Conservation (phyloP, 2,888 invertebrate genomes). For the Eumacrocentrus americanus region DNA sequence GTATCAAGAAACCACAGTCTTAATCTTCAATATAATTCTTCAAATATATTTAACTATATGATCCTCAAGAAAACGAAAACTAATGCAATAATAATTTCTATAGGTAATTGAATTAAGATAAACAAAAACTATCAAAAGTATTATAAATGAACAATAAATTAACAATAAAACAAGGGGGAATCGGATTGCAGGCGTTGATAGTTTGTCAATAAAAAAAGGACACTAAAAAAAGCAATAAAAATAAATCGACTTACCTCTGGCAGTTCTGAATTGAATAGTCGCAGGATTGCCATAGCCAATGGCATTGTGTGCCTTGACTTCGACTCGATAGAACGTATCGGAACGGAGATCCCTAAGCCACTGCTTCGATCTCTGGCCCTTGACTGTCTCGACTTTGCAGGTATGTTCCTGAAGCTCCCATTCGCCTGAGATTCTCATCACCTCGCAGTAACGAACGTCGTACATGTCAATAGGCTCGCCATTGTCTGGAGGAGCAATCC, state of each 20-base stretch:
- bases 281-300: conserved; percentile 84
- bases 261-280: conserved; percentile 81
- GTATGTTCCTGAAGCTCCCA: conserved; percentile 66
- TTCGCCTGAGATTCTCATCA: conserved; percentile 70
- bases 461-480: conserved; percentile 88
- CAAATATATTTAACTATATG: conserved; percentile 8
- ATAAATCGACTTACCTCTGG: conserved; percentile 77
- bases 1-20: conserved; percentile 3
- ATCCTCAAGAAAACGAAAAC: conserved; percentile 26
- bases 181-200: conserved; percentile 22
- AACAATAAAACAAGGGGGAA: conserved; percentile 14
- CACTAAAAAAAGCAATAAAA: conserved; percentile 9
- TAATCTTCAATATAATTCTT: not conserved
- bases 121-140: conserved; percentile 7
- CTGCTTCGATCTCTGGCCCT: conserved; percentile 69
- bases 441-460: conserved; percentile 80
- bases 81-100: not conserved
- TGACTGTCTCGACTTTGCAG: conserved; percentile 68
- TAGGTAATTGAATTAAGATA: too few relatives aligned
- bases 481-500: conserved; percentile 87
- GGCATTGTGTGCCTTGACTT: conserved; percentile 83
- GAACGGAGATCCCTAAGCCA: conserved; percentile 75
- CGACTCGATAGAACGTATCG: conserved; percentile 83
- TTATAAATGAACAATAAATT: conserved; percentile 8
- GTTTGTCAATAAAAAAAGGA: not conserved